These are phyloP conservation scores for Plecotus auritus DNA, from an alignment of 2,113 vertebrate species.

Conservation along the genomic window DNA sequence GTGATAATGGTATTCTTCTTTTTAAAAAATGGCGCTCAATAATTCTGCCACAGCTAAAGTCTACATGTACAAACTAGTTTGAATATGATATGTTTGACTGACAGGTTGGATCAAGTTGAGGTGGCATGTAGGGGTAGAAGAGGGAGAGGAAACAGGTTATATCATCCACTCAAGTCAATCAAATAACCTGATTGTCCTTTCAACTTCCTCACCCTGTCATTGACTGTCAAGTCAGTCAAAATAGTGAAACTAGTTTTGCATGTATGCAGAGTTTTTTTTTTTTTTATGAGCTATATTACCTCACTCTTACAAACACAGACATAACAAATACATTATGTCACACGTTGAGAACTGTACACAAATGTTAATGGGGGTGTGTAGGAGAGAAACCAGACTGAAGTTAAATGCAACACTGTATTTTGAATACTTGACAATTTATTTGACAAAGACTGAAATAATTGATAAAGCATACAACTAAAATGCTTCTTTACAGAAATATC, in stretches of 20 bases:
- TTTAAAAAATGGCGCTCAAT: background rate
- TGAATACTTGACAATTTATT: background rate
- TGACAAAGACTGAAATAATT: background rate
- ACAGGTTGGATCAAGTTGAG: background rate
- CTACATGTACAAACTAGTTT: background rate
- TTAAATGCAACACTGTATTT: background rate
- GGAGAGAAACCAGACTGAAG: background rate
- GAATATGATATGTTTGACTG: conserved; percentile 12
- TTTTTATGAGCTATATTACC: background rate
- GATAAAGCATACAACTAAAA: background rate
- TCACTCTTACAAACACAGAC: conserved; percentile 22
- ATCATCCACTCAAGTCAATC: conserved; percentile 12
- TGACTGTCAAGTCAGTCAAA: conserved; percentile 35
- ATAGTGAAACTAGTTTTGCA: conserved; percentile 2
- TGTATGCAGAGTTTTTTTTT: background rate
- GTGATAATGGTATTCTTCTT: background rate
- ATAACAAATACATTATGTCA: background rate
- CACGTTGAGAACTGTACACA: background rate
- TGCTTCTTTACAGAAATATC: background rate
- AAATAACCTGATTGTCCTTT: conserved; percentile 13
- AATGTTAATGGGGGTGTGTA: background rate
- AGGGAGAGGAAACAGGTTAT: background rate
- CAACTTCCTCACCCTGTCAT: background rate
- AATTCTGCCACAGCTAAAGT: background rate
- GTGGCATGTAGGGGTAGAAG: background rate